These are phyloP conservation scores for Ailurus styani DNA, from an alignment of 2,113 vertebrate species.

Conservation along the genomic window DNA sequence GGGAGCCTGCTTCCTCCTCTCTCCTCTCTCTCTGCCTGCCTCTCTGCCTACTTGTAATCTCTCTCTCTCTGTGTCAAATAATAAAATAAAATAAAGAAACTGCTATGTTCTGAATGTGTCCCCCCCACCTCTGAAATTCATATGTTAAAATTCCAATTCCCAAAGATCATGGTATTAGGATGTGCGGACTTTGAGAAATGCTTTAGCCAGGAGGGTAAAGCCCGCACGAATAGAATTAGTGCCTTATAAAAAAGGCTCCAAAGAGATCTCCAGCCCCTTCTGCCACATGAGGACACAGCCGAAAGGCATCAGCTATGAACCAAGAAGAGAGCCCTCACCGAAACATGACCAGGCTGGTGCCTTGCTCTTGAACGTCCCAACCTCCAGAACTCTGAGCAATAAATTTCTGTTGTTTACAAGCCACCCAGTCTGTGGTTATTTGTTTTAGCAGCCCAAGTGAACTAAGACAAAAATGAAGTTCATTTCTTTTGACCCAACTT, in stretches of 20 bases:
- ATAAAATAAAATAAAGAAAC: no score
- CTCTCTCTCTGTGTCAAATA: no score
- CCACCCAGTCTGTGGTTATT: not conserved
- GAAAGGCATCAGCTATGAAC: not conserved
- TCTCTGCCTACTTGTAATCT: no score
- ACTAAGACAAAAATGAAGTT: not conserved
- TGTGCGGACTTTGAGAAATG: not conserved
- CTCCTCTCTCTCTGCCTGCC: no score
- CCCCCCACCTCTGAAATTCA: not conserved
- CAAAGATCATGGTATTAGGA: not conserved
- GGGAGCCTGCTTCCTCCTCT: no score
- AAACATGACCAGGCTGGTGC: not conserved
- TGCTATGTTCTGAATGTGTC: not conserved
- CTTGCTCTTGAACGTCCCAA: not conserved
- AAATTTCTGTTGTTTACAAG: not conserved
- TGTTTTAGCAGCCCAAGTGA: not conserved
- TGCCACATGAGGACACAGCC: not conserved
- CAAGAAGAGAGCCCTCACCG: not conserved
- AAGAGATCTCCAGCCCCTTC: not conserved
- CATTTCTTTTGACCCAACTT: not conserved
- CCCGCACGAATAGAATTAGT: not conserved
- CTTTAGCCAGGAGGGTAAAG: not conserved
- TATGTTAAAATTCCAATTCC: not conserved
- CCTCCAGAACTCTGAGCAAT: not conserved
- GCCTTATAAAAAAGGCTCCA: not conserved